phyloP scores from a whole-genome alignment of 2,888 invertebrate species.

The Subacronicta megacephala region DNA sequence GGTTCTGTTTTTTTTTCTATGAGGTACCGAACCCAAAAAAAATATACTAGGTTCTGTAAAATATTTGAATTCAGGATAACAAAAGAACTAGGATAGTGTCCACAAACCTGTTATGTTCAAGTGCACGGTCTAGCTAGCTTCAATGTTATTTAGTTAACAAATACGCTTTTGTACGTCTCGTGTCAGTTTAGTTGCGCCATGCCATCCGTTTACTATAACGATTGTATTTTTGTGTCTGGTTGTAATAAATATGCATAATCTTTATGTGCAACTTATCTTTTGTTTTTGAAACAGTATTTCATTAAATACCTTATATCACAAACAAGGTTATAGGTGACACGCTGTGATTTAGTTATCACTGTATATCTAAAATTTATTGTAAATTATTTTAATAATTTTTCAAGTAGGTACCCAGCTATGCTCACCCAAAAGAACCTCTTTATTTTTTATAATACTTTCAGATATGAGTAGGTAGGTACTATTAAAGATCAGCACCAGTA shows the following conservation, averaged over 20 bases:
- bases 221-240: conserved; percentile 25
- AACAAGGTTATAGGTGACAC: conserved; percentile 71
- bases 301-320: conserved; percentile 78
- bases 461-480: conserved; percentile 7
- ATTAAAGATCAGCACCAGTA: conserved; percentile 25
- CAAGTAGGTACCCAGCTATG: conserved; percentile 20
- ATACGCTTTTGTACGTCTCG: conserved; percentile 46
- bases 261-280: conserved; percentile 67
- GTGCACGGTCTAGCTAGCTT: conserved; percentile 65
- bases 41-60: conserved; percentile 1
- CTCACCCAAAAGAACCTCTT: conserved; percentile 32
- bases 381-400: conserved; percentile 68
- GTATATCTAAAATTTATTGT: conserved; percentile 69
- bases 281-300: conserved; percentile 77
- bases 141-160: conserved; percentile 63
- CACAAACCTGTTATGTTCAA: conserved; percentile 46
- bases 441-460: conserved; percentile 6
- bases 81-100: conserved; percentile 44
- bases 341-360: conserved; percentile 70
- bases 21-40: no score
- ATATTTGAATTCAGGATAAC: conserved; percentile 46
- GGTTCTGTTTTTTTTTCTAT: no score
- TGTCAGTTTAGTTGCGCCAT: conserved; percentile 39
- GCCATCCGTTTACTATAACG: conserved; percentile 13
- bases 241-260: conserved; percentile 47